phyloP scores from a whole-genome alignment of 2,797 vertebrate genomes.

The Lagorchestes hirsutus region DNA sequence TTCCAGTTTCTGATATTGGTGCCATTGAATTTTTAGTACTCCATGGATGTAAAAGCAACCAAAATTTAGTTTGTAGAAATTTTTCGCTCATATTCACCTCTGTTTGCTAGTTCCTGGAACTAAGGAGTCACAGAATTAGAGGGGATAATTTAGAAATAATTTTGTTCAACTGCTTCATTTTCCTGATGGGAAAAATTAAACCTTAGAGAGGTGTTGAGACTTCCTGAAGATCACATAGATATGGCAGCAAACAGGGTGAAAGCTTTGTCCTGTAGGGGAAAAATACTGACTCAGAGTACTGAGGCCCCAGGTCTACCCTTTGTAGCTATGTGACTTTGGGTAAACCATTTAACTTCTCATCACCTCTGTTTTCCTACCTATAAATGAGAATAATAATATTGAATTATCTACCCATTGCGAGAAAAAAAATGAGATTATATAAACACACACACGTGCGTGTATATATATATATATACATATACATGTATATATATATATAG shows the following conservation, averaged over 20 bases:
- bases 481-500: not conserved
- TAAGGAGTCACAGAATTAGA: not conserved
- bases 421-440: not conserved
- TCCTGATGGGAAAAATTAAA: not conserved
- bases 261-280: not conserved
- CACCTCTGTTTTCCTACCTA: not conserved
- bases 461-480: not conserved
- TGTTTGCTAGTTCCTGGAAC: not conserved
- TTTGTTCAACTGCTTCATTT: not conserved
- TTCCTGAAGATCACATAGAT: not conserved
- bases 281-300: not conserved
- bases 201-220: not conserved
- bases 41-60: not conserved
- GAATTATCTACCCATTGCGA: not conserved
- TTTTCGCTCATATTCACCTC: not conserved
- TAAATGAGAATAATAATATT: not conserved
- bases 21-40: not conserved
- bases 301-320: not conserved
- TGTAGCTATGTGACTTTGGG: not conserved
- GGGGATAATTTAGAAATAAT: not conserved
- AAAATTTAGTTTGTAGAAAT: conserved; percentile 3
- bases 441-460: not conserved
- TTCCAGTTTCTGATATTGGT: not conserved
- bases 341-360: not conserved
- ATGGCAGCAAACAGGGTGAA: not conserved